phyloP scores from a whole-genome alignment of 2,888 invertebrate genomes.

The Apoda limacodes region DNA sequence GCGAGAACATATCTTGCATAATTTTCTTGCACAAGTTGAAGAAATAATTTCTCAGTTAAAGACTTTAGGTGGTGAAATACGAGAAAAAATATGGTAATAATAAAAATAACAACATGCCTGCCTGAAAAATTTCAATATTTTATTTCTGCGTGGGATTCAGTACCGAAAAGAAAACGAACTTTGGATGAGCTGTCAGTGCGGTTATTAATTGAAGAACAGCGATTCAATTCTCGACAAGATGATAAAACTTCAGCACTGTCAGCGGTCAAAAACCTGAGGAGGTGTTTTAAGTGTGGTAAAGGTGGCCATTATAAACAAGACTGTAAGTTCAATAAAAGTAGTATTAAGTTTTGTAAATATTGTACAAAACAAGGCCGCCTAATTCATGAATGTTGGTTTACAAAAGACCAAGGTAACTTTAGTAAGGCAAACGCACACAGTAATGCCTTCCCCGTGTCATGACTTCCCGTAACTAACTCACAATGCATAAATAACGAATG shows the following conservation, averaged over 20 bases:
- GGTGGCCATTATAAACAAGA: slow-evolving; percentile 9
- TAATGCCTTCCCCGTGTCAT: neutral
- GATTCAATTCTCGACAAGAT: slow-evolving; percentile 6
- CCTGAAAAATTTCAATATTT: slow-evolving; percentile 1
- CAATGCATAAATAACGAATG: slow-evolving; percentile 1
- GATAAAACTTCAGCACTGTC: slow-evolving; percentile 1
- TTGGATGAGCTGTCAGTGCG: slow-evolving; percentile 3
- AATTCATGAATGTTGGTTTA: slow-evolving; percentile 9
- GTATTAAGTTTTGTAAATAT: slow-evolving; percentile 1
- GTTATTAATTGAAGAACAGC: slow-evolving; percentile 7
- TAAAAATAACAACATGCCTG: neutral
- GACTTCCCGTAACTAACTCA: neutral
- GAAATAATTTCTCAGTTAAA: neutral
- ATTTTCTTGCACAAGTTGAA: neutral
- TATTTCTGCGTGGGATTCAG: slow-evolving; percentile 7
- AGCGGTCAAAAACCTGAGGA: slow-evolving; percentile 1
- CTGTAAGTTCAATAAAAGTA: slow-evolving; percentile 1
- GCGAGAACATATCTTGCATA: neutral
- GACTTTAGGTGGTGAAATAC: neutral
- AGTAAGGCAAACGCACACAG: neutral
- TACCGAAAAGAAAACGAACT: neutral
- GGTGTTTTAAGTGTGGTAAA: slow-evolving; percentile 12
- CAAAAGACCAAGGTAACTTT: slow-evolving; percentile 1
- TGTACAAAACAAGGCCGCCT: slow-evolving; percentile 5
- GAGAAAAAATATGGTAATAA: neutral